Evolutionary conservation across 2,888 invertebrate species (phyloP).

Genomic region (Drosophila rubida): DNA sequence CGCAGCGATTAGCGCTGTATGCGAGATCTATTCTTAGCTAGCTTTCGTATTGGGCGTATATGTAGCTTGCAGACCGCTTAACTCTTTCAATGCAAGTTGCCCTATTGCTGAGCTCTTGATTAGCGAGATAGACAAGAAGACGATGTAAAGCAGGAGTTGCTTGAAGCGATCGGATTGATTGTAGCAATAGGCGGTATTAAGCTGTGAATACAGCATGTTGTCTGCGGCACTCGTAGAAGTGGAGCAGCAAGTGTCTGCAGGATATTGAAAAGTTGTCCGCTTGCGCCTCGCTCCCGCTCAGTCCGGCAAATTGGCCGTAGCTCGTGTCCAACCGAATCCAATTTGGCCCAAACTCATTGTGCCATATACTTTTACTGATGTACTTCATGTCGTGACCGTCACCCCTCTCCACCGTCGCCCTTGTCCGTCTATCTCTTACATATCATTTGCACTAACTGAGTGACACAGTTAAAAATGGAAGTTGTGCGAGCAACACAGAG

Average conservation of each 20-base stretch:
- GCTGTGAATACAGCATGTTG: no score
- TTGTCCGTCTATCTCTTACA: background rate
- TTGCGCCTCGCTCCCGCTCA: background rate
- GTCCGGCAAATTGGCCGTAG: constrained; percentile 18
- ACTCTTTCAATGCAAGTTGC: no score
- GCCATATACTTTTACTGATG: constrained; percentile 20
- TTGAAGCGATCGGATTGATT: no score
- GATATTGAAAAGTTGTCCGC: constrained; percentile 8
- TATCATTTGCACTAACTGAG: constrained; percentile 29
- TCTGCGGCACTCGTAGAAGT: background rate
- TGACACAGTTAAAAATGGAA: constrained; percentile 22
- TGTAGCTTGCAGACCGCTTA: no score
- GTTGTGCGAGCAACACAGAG: background rate
- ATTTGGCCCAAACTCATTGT: constrained; percentile 23
- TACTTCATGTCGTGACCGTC: background rate
- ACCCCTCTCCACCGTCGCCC: background rate
- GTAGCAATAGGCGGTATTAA: no score
- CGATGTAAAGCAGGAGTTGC: no score
- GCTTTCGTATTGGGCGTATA: no score
- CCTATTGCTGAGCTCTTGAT: no score
- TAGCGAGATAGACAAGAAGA: no score
- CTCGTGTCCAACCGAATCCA: constrained; percentile 21
- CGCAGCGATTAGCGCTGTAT: background rate
- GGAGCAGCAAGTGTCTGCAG: background rate
- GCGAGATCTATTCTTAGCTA: background rate